Percentiles rank a stretch among this genome's conserved stretches.
Evolutionary conservation across 2,888 invertebrate species (phyloP).

Genomic region (Eupithecia inturbata): DNA sequence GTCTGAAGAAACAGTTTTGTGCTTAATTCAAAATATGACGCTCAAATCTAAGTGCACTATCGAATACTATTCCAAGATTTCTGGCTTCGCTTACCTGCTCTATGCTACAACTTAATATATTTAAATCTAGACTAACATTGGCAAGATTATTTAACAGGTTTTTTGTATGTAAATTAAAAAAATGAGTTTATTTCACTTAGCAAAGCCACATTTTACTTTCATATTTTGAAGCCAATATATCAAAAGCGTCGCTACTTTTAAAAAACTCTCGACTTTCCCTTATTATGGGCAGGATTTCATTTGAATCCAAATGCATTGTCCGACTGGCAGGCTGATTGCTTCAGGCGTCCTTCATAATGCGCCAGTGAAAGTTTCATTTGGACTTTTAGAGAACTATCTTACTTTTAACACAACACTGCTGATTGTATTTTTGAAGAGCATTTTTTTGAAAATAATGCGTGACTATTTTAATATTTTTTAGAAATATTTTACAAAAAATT

Average conservation of each 20-base stretch:
- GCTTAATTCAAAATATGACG: too few relatives aligned
- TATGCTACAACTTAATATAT: too few relatives aligned
- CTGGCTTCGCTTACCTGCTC: too few relatives aligned
- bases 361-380: slow-evolving; percentile 32
- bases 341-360: slow-evolving; percentile 44
- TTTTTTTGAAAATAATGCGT: not conserved
- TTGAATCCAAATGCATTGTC: slow-evolving; percentile 27
- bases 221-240: not conserved
- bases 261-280: slow-evolving; percentile 11
- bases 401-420: slow-evolving; percentile 20
- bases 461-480: not conserved
- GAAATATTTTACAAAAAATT: not conserved
- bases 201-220: not conserved
- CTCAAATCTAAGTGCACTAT: too few relatives aligned
- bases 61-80: too few relatives aligned
- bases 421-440: slow-evolving; percentile 8
- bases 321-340: slow-evolving; percentile 63
- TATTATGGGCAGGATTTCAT: slow-evolving; percentile 21
- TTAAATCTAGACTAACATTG: too few relatives aligned
- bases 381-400: slow-evolving; percentile 37
- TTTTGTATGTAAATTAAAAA: not conserved
- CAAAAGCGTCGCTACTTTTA: slow-evolving; percentile 10
- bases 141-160: too few relatives aligned
- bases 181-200: not conserved
- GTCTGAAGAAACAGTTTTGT: too few relatives aligned